Evolutionary conservation across 2,797 vertebrate species (phyloP).

Genomic region (Typhlichthys eigenmanni): DNA sequence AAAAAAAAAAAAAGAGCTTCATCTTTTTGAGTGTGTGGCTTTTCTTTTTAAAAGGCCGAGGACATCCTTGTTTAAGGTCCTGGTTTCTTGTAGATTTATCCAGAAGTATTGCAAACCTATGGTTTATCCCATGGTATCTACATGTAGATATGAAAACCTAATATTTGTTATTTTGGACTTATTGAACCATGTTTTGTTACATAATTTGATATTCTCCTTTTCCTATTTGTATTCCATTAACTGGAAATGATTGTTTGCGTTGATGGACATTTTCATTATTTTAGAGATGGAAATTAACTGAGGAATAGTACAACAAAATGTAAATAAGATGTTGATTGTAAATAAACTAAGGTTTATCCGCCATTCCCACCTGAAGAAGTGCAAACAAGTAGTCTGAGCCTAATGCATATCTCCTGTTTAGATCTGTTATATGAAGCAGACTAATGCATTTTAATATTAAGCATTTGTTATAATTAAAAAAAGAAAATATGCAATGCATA

Average conservation of each 20-base stretch:
- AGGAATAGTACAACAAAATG: slow-evolving; percentile 47
- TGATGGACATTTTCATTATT: not conserved
- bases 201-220: not conserved
- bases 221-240: slow-evolving; percentile 6
- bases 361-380: slow-evolving; percentile 44
- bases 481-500: slow-evolving; percentile 34
- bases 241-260: slow-evolving; percentile 4
- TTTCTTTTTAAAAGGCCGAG: slow-evolving; percentile 20
- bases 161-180: not conserved
- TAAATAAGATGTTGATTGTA: slow-evolving; percentile 66
- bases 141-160: not conserved
- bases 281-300: slow-evolving; percentile 35
- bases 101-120: slow-evolving; percentile 10
- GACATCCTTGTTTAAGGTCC: slow-evolving; percentile 27
- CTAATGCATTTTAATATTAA: slow-evolving; percentile 23
- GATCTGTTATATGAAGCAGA: slow-evolving; percentile 8
- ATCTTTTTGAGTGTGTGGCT: slow-evolving; percentile 28
- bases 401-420: slow-evolving; percentile 23
- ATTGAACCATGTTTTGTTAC: too few species aligned
- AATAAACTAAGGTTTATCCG: slow-evolving; percentile 58
- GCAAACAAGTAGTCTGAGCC: slow-evolving; percentile 4
- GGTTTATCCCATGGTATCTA: not conserved
- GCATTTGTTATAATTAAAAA: slow-evolving; percentile 35
- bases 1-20: slow-evolving; percentile 47
- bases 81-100: slow-evolving; percentile 9